Evolutionary conservation across 2,797 vertebrate genomes (phyloP).

Genomic region (Hirundo rustica): DNA sequence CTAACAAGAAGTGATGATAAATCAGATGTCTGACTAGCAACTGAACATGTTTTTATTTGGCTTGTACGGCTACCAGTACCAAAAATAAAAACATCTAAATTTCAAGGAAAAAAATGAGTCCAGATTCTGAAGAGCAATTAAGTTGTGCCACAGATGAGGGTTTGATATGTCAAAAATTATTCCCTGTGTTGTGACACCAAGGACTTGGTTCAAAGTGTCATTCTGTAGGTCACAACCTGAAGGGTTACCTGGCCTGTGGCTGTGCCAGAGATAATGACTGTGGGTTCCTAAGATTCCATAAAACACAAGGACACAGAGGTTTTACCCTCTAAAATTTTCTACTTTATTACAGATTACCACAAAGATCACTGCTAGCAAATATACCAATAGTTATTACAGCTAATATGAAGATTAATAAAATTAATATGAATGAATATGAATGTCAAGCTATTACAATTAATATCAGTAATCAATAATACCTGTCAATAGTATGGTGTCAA

Average conservation of each 20-base stretch:
- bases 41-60: not conserved
- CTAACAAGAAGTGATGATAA: not conserved
- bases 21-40: not conserved
- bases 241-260: not conserved
- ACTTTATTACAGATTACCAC: not conserved
- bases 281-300: not conserved
- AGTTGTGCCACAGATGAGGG: not conserved
- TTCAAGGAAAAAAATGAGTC: not conserved
- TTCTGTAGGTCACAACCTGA: not conserved
- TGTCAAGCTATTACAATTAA: not conserved
- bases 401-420: not conserved
- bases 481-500: not conserved
- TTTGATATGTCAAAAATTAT: not conserved
- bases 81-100: not conserved
- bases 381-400: not conserved
- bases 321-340: not conserved
- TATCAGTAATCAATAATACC: not conserved
- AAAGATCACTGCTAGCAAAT: not conserved
- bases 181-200: not conserved
- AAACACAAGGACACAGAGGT: not conserved
- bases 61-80: not conserved
- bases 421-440: not conserved
- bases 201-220: not conserved
- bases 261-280: not conserved
- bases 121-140: not conserved